A percentile compares a stretch with the other conserved stretches of the same genome.
phyloP scores from a whole-genome alignment of 2,888 invertebrate genomes.

The Cephus runcator region DNA sequence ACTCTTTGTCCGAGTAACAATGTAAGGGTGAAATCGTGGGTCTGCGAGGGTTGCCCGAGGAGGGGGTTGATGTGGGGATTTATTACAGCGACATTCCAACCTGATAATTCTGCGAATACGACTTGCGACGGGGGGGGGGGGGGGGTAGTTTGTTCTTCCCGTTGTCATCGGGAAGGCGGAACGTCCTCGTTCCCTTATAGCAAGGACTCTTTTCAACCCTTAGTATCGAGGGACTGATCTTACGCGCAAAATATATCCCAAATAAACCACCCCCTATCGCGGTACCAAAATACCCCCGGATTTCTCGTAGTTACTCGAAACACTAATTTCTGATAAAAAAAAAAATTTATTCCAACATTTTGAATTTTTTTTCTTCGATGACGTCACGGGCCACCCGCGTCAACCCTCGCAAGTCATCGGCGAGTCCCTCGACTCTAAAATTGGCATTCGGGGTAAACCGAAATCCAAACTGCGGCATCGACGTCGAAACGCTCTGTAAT shows the following conservation, averaged over 20 bases:
- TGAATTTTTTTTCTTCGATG: neutral
- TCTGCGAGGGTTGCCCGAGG: constrained; percentile 28
- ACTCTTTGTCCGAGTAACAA: constrained; percentile 63
- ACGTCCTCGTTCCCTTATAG: neutral
- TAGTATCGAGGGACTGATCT: neutral
- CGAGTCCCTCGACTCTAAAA: constrained; percentile 41
- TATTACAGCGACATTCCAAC: constrained; percentile 60
- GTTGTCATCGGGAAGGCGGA: constrained; percentile 2
- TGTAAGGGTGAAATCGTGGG: constrained; percentile 56
- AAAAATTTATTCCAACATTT: neutral
- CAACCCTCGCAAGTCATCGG: neutral
- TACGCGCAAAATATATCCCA: neutral
- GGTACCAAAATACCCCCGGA: neutral
- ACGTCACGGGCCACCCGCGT: neutral
- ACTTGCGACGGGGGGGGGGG: constrained; percentile 12
- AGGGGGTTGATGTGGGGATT: constrained; percentile 55
- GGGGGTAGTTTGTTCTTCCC: constrained; percentile 6
- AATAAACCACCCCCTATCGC: neutral
- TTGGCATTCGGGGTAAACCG: constrained; percentile 39
- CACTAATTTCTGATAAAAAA: neutral
- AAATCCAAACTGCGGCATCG: neutral
- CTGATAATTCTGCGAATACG: constrained; percentile 55
- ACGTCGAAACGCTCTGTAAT: neutral
- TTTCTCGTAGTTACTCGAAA: neutral
- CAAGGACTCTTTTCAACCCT: neutral